Evolutionary conservation across 2,113 vertebrate species (phyloP).

Genomic region (Nothocercus julius): DNA sequence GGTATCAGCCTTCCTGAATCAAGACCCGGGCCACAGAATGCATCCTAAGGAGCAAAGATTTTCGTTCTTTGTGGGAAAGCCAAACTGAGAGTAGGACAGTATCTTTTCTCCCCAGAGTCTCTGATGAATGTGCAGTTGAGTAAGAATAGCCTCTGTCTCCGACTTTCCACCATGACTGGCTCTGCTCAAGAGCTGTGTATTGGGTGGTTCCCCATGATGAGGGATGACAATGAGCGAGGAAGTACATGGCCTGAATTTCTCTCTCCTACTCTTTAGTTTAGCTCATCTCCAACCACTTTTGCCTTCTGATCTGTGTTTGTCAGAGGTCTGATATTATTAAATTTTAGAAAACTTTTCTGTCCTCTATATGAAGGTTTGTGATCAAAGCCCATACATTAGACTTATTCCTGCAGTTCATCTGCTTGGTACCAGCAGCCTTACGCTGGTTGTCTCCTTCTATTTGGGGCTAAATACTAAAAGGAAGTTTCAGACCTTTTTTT

Average conservation of each 20-base stretch:
- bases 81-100: neutral
- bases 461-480: slow-evolving; percentile 58
- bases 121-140: neutral
- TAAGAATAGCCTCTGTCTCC: neutral
- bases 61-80: neutral
- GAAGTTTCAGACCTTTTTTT: slow-evolving; percentile 49
- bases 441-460: slow-evolving; percentile 45
- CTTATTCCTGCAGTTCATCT: slow-evolving; percentile 22
- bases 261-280: neutral
- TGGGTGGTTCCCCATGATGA: neutral
- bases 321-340: slow-evolving; percentile 5
- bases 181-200: neutral
- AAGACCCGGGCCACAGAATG: neutral
- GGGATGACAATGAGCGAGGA: neutral
- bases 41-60: neutral
- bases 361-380: neutral
- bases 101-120: neutral
- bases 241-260: neutral
- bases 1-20: neutral
- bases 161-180: neutral
- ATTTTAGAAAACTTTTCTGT: slow-evolving; percentile 50
- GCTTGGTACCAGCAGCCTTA: slow-evolving; percentile 40
- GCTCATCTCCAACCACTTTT: neutral
- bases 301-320: neutral
- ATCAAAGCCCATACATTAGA: slow-evolving; percentile 21